These are phyloP conservation scores for Botia kubotai DNA, from an alignment of 2,797 vertebrate species.

Conservation along the genomic window DNA sequence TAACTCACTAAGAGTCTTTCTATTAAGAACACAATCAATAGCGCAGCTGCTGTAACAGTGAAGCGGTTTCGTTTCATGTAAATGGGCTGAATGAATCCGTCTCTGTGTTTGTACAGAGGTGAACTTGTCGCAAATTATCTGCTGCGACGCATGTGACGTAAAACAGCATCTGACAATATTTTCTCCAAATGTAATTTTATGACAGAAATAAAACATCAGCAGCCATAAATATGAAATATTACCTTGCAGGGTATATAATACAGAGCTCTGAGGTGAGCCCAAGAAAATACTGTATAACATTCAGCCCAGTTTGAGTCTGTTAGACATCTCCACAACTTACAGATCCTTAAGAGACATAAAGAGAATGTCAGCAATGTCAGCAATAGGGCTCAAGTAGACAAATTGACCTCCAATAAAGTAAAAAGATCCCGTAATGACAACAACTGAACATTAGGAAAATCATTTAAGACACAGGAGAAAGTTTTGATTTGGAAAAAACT, in stretches of 20 bases:
- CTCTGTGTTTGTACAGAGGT: slow-evolving; percentile 34
- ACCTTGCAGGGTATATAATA: too few relatives aligned
- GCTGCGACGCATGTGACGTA: slow-evolving; percentile 33
- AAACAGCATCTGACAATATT: slow-evolving; percentile 13
- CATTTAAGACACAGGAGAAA: not conserved
- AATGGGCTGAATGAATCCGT: slow-evolving; percentile 46
- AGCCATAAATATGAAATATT: too few relatives aligned
- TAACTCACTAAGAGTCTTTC: slow-evolving; percentile 51
- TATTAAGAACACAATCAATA: slow-evolving; percentile 46
- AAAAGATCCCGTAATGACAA: slow-evolving; percentile 26
- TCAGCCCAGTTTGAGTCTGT: too few relatives aligned
- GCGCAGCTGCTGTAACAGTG: slow-evolving; percentile 25
- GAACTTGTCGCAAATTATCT: slow-evolving; percentile 37
- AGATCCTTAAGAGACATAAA: too few relatives aligned
- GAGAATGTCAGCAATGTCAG: slow-evolving; percentile 30
- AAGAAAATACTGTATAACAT: too few relatives aligned
- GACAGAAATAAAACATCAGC: too few relatives aligned
- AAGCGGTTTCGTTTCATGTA: slow-evolving; percentile 50
- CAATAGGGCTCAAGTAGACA: slow-evolving; percentile 19
- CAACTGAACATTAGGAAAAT: not conserved
- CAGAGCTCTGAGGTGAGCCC: too few relatives aligned
- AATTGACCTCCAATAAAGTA: slow-evolving; percentile 19
- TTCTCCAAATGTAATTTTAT: too few relatives aligned
- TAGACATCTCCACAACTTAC: too few relatives aligned
- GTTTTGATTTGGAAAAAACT: not conserved